Percentiles rank a stretch among this genome's conserved stretches.
Conservation (phyloP, 2,888 invertebrate species). For the Agapetus fuscipes region DNA sequence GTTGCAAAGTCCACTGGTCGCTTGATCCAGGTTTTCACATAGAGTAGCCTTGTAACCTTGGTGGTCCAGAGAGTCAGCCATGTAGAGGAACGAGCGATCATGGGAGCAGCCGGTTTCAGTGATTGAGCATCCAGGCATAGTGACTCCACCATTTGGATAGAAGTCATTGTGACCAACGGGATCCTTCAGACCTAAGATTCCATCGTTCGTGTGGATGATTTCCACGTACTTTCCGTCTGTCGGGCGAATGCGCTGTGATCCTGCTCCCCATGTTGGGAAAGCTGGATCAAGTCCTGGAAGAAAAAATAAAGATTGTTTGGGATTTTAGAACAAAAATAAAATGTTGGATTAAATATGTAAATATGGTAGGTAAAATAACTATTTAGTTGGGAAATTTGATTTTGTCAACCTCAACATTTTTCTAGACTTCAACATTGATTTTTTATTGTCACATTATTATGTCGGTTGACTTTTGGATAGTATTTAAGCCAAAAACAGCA, state of each 20-base stretch:
- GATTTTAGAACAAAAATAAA: too few relatives aligned
- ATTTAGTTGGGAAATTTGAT: too few relatives aligned
- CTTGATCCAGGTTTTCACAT: conserved; percentile 27
- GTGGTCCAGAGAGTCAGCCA: conserved; percentile 30
- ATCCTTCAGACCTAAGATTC: conserved; percentile 34
- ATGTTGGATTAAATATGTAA: too few relatives aligned
- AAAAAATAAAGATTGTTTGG: too few relatives aligned
- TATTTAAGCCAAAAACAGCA: too few relatives aligned
- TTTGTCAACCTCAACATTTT: too few relatives aligned
- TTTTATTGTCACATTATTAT: too few relatives aligned
- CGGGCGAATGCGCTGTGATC: conserved; percentile 25
- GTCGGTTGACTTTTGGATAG: too few relatives aligned
- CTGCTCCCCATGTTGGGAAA: conserved; percentile 31
- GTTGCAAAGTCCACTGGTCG: conserved; percentile 24
- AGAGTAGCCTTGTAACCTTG: conserved; percentile 29
- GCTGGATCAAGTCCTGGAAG: conserved; percentile 38
- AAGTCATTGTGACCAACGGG: conserved; percentile 40
- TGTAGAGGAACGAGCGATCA: conserved; percentile 29
- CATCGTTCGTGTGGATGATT: conserved; percentile 37
- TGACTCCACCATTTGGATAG: conserved; percentile 31
- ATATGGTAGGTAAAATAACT: too few relatives aligned
- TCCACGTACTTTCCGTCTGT: conserved; percentile 37
- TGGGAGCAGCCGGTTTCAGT: conserved; percentile 29
- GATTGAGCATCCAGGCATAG: conserved; percentile 32
- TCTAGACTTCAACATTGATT: too few relatives aligned